These are phyloP conservation scores for Ethmia dodecea DNA, from an alignment of 2,888 invertebrate species.

Conservation along the genomic window DNA sequence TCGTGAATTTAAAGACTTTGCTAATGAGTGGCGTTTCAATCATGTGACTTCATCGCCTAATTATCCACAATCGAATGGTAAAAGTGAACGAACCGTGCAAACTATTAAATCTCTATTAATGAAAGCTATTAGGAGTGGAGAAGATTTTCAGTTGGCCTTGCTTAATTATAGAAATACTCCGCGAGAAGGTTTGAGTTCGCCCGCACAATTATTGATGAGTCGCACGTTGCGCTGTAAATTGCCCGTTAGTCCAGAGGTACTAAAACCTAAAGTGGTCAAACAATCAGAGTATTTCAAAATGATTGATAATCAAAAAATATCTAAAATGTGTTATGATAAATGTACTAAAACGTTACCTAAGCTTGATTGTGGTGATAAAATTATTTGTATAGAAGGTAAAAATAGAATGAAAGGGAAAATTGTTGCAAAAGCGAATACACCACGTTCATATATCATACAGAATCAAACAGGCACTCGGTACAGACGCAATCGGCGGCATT, in stretches of 20 bases:
- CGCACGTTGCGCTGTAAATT: constrained; percentile 12
- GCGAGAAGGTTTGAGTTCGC: constrained; percentile 15
- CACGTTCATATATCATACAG: constrained; percentile 5
- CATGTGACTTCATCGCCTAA: constrained; percentile 12
- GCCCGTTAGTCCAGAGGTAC: constrained; percentile 3
- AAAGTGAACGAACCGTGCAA: constrained; percentile 7
- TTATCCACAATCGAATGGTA: constrained; percentile 9
- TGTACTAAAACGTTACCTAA: constrained; percentile 2
- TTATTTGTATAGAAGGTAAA: constrained; percentile 1
- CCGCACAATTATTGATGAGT: constrained; percentile 18
- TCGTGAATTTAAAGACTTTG: constrained; percentile 5
- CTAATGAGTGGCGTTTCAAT: constrained; percentile 3
- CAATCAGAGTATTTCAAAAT: constrained; percentile 1
- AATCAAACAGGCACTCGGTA: constrained; percentile 1
- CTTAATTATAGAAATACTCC: constrained; percentile 12
- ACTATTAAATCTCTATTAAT: constrained; percentile 1
- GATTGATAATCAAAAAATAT: constrained; percentile 1
- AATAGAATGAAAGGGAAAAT: neutral
- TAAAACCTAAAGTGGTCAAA: constrained; percentile 1
- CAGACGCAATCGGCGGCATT: constrained; percentile 4
- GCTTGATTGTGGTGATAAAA: constrained; percentile 1
- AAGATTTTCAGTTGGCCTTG: constrained; percentile 4
- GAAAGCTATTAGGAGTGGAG: neutral
- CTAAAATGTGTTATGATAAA: constrained; percentile 2
- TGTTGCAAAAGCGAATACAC: constrained; percentile 1